Evolutionary conservation across 2,113 vertebrate species (phyloP).

Genomic region (Ciconia maguari): DNA sequence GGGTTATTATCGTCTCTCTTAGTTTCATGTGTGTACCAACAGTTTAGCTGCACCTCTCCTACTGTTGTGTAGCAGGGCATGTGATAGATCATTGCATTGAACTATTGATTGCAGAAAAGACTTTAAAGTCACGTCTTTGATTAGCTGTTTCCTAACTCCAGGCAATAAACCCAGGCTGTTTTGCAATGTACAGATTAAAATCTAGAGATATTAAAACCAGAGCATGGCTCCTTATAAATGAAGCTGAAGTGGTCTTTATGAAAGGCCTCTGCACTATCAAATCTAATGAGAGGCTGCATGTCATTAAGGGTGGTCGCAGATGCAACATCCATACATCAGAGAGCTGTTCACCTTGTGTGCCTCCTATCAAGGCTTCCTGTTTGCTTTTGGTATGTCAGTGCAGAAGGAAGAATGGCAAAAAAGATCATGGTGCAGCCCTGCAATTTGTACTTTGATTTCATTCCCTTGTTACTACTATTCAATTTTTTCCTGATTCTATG

Average conservation of each 20-base stretch:
- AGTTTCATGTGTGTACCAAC: fast-evolving
- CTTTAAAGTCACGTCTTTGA: background rate
- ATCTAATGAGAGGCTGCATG: background rate
- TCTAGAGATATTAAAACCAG: background rate
- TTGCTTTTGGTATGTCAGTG: background rate
- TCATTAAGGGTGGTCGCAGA: background rate
- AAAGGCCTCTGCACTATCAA: background rate
- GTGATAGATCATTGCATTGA: background rate
- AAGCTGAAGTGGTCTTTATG: background rate
- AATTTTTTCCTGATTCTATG: background rate
- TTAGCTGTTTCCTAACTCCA: background rate
- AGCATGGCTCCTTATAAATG: background rate
- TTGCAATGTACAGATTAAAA: background rate
- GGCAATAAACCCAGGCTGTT: background rate
- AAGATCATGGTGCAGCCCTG: fast-evolving
- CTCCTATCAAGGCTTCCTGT: background rate
- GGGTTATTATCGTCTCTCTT: background rate
- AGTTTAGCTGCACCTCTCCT: background rate
- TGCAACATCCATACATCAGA: background rate
- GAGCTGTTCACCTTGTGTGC: background rate
- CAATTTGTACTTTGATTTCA: background rate
- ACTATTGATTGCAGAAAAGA: background rate
- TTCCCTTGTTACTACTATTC: background rate
- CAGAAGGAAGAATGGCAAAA: background rate
- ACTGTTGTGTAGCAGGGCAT: background rate